Evolutionary conservation across 1,140 invertebrate species (phyloP).

Genomic region (Drosophila gunungcola): DNA sequence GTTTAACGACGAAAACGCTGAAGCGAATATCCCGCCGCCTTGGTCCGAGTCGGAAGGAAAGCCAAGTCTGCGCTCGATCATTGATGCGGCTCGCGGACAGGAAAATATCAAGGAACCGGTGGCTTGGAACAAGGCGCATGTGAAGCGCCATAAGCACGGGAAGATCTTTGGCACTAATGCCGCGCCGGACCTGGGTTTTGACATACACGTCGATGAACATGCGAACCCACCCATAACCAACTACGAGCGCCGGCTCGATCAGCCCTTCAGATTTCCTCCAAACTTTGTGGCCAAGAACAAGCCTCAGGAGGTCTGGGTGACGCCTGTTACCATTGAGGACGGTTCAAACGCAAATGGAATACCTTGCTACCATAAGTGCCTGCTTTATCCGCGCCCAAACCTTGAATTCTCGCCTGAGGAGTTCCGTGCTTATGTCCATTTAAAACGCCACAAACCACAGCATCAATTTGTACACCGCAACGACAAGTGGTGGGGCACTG

Average conservation of each 20-base stretch:
- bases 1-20: conserved; percentile 74
- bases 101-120: conserved; percentile 87
- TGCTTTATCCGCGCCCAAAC: conserved; percentile 72
- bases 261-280: conserved; percentile 55
- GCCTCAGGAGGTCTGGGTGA: conserved; percentile 59
- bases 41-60: conserved; percentile 14
- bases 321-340: conserved; percentile 71
- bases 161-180: conserved; percentile 52
- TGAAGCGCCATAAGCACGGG: conserved; percentile 67
- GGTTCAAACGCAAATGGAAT: conserved; percentile 47
- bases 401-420: conserved; percentile 75
- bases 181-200: conserved; percentile 56
- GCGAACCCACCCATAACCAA: conserved; percentile 39
- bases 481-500: conserved; percentile 56
- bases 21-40: conserved; percentile 36
- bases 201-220: conserved; percentile 75
- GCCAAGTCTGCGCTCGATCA: conserved; percentile 85
- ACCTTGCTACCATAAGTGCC: conserved; percentile 73
- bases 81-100: conserved; percentile 86
- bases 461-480: conserved; percentile 57
- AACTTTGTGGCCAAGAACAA: conserved; percentile 62
- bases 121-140: conserved; percentile 86
- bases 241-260: conserved; percentile 58
- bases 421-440: conserved; percentile 53
- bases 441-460: conserved; percentile 33